Base-by-base conservation (phyloP, 2,797 vertebrate genomes). In the Microcaecilia unicolor region DNA sequence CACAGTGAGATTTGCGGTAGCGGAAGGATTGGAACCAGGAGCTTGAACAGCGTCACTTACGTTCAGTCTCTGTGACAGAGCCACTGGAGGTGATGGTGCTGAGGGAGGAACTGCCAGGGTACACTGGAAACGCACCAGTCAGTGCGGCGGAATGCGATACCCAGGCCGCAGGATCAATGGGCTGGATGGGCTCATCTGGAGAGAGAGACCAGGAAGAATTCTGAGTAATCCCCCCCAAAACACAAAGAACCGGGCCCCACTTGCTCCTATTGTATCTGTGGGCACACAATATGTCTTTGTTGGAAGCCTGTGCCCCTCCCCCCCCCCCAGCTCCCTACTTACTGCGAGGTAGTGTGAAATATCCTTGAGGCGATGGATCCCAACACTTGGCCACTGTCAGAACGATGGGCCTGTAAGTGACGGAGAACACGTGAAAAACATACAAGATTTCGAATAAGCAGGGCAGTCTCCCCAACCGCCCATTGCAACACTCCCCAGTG, bases 351-450 rank as follows among this genome's bases (percentile, higher is more conserved):
- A 95, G 76, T 4, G 91, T 95, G 64, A 95, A 93, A 56, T 93
- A 95, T 19, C 91, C 90, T 63, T 93, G 91, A 11, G 91, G 91
- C 21, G 91, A 87, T 0, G 91, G 90, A 41, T 95, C 91, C 91
- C 91, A 95, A 55, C 91, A 93, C 65, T 95, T 95, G 4, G 91
- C 91, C 58, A 95, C 91, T 0, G 91, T 93, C 52, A 95, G 76
- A 60, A 90, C 88, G 19, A 95, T 95, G 21, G 91, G 91, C 42
- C 91, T 95, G 66, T 18, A 15, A 61, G 16, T 16, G 17, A 54
- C 28, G 42, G 13, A 22, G 14, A 15, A 22, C 15, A 30, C 15
- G 32, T 49, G 28, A 55, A 18, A 22, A 15, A 8, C 6, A 18
- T 3, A 3, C n/a, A n/a, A n/a, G n/a, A n/a, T n/a, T n/a, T n/a